Evolutionary conservation across 2,113 vertebrate genomes (phyloP).

Genomic region (Pheucticus melanocephalus): DNA sequence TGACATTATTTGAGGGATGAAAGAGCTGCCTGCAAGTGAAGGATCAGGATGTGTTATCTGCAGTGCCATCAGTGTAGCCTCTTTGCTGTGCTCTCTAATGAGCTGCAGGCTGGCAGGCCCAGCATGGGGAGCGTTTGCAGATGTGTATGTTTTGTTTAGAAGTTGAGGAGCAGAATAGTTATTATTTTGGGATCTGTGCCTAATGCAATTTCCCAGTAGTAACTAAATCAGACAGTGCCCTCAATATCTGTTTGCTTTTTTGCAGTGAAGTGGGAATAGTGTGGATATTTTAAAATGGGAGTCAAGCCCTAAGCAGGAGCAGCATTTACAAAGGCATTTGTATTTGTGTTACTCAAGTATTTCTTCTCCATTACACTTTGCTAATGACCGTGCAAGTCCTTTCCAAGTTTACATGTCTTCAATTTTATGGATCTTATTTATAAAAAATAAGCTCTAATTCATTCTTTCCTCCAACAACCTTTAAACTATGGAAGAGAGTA

Average conservation of each 20-base stretch:
- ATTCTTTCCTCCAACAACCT: background rate
- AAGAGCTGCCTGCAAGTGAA: background rate
- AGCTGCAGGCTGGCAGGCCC: background rate
- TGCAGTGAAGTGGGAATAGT: background rate
- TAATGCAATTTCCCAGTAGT: constrained; percentile 15
- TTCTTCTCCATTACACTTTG: background rate
- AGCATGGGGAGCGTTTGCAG: background rate
- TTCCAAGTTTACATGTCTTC: background rate
- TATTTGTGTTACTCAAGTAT: background rate
- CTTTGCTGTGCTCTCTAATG: background rate
- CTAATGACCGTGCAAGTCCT: background rate
- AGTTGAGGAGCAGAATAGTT: background rate
- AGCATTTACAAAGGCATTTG: background rate
- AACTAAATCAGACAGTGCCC: background rate
- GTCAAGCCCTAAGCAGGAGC: background rate
- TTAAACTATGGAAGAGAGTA: background rate
- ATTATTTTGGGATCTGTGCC: constrained; percentile 1
- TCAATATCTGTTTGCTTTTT: constrained; percentile 2
- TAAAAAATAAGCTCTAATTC: background rate
- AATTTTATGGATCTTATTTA: background rate
- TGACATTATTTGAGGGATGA: background rate
- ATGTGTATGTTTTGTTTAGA: background rate
- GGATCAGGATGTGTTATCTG: background rate
- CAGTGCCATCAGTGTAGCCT: background rate
- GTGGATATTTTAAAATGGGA: background rate